phyloP scores from a whole-genome alignment of 2,888 invertebrate genomes.

The Drosophila paranaensis region DNA sequence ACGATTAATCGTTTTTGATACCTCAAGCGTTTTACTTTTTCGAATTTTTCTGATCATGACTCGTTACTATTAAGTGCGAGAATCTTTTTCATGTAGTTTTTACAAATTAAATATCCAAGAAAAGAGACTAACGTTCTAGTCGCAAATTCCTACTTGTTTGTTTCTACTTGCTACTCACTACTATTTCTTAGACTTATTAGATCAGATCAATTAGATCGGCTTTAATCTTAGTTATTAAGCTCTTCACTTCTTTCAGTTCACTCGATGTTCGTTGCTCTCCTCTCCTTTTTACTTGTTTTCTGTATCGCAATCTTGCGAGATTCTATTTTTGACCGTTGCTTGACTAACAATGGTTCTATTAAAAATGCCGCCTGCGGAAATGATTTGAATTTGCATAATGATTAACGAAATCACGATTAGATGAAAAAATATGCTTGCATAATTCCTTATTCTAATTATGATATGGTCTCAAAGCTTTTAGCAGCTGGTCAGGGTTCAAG shows the following conservation, averaged over 20 bases:
- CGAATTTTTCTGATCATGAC: no score
- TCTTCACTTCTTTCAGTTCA: background rate
- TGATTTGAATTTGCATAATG: constrained; percentile 57
- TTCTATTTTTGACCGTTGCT: constrained; percentile 1
- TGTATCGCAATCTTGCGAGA: background rate
- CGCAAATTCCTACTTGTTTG: no score
- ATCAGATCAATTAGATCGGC: background rate
- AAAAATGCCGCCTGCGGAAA: constrained; percentile 51
- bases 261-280: constrained; percentile 3
- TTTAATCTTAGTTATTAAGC: background rate
- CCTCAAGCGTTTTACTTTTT: no score
- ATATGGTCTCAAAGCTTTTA: constrained; percentile 26
- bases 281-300: constrained; percentile 16
- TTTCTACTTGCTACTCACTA: no score
- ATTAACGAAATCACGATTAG: constrained; percentile 34
- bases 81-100: no score
- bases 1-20: no score
- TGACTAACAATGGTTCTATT: constrained; percentile 14
- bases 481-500: constrained; percentile 42
- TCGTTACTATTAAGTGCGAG: no score
- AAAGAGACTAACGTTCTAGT: no score
- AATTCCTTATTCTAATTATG: constrained; percentile 50
- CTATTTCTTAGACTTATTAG: no score
- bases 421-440: constrained; percentile 39
- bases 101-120: no score